Evolutionary conservation across 2,113 vertebrate species (phyloP), one percentile per base, ranked within the genome.

Genomic region (Nyctereutes procyonoides): DNA sequence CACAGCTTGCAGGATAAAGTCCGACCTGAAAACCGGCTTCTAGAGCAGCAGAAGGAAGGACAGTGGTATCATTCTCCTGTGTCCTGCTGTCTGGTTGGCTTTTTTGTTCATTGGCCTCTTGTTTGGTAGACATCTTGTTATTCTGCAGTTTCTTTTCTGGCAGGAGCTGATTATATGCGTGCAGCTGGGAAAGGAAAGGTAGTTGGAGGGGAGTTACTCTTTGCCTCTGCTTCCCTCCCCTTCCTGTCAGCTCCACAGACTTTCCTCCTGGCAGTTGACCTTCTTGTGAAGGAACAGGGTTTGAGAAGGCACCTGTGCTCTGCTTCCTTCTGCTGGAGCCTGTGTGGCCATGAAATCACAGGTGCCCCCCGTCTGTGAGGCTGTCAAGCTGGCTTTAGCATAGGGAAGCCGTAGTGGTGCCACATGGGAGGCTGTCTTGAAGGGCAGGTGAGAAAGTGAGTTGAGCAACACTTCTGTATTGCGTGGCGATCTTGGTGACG

Each of bases 381-480:
- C 43, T 43, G 43, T 43, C 43, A 43, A 43, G 43, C 43, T 43
- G 60, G 20, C 79, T 28, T 22, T 30, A 5, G 12, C 4, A 0
- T 11, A 26, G 4, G n/a, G 58, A 60, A 43, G 20, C 43, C 14
- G 71, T 10, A 2, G 2, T 20, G 56, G 74, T 62, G 17, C n/a
- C 84, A 2, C 15, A 0, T 0, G 63, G 69, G n/a, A 16, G 17
- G 53, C 56, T 11, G 5, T 53, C 13, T 3, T 26, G 43, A 55
- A 10, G 60, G 79, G 51, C 58, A 85, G 22, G 5, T 22, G 2
- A 13, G 69, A 38, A 48, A 10, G 8, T 56, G 5, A 48, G 55
- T 15, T 43, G 90, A 6, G 20, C 12, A 17, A 2, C 55, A 20
- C 79, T 43, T 69, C 74, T 81, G 0, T 69, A 8, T 35, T 7